phyloP scores from a whole-genome alignment of 2,113 vertebrate species.

The Mesembrinibis cayennensis region DNA sequence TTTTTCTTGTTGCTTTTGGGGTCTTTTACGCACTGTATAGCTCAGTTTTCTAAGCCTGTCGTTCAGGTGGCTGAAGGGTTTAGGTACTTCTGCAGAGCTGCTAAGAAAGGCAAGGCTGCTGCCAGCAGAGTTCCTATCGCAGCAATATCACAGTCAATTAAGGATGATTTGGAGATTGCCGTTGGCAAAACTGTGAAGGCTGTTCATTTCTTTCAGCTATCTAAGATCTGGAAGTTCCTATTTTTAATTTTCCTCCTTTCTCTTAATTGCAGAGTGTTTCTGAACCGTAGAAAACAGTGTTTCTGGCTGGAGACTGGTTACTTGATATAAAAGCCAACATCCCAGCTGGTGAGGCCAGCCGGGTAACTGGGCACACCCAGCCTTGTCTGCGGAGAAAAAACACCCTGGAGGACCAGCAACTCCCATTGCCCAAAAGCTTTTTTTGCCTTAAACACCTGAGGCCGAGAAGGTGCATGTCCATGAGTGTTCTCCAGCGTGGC shows the following conservation, averaged over 20 bases:
- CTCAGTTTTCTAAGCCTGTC: neutral
- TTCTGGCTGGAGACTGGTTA: neutral
- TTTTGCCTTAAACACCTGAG: neutral
- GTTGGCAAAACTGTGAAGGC: neutral
- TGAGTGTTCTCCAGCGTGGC: neutral
- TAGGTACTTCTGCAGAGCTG: accelerated
- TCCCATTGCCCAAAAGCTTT: neutral
- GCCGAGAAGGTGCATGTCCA: neutral
- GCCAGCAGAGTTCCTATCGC: neutral
- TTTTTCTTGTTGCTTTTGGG: neutral
- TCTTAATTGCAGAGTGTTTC: neutral
- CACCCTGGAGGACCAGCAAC: neutral
- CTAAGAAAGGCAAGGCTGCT: neutral
- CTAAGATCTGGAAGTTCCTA: neutral
- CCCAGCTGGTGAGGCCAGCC: neutral
- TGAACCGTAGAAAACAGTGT: neutral
- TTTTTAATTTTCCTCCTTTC: neutral
- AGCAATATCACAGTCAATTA: neutral
- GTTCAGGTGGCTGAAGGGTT: neutral
- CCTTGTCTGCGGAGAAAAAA: neutral
- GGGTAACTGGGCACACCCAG: neutral
- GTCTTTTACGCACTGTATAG: neutral
- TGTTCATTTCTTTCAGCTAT: neutral
- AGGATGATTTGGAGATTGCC: neutral
- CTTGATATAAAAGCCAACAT: neutral